Conservation (phyloP, 2,113 vertebrate genomes). For the Mustelus asterias region DNA sequence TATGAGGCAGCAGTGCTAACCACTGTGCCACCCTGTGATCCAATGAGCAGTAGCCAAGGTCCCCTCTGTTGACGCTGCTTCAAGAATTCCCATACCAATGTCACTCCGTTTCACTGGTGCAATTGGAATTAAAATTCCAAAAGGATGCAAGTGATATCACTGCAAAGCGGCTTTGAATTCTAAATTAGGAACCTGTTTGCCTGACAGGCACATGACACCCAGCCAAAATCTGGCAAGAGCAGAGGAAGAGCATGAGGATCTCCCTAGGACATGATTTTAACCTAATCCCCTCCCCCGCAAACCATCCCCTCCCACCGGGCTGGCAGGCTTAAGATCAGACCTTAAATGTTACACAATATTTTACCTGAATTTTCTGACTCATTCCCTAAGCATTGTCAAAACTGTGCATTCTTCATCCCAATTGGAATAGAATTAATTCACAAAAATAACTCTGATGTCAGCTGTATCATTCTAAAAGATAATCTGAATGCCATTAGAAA, state of each 20-base stretch:
- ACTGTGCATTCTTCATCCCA: neutral
- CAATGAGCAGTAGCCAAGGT: neutral
- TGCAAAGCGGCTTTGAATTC: neutral
- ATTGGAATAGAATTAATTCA: neutral
- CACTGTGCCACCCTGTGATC: neutral
- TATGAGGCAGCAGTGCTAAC: no score
- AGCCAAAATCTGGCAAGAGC: neutral
- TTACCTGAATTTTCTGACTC: neutral
- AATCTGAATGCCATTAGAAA: constrained; percentile 7
- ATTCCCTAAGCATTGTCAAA: neutral
- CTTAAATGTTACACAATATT: neutral
- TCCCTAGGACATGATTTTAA: neutral
- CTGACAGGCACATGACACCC: neutral
- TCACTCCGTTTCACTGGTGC: neutral
- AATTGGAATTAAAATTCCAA: neutral
- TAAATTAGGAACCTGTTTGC: neutral
- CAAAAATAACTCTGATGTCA: constrained; percentile 17
- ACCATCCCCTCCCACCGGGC: neutral
- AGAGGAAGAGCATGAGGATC: neutral
- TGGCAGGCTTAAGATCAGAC: neutral
- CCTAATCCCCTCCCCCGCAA: neutral
- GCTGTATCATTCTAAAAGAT: neutral
- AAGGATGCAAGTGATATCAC: no score
- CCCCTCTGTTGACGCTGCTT: neutral
- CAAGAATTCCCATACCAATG: neutral